Percentiles rank a stretch among this genome's conserved stretches.
These are phyloP conservation scores for Phyllotreta striolata DNA, from an alignment of 2,888 invertebrate species.

Conservation along the genomic window DNA sequence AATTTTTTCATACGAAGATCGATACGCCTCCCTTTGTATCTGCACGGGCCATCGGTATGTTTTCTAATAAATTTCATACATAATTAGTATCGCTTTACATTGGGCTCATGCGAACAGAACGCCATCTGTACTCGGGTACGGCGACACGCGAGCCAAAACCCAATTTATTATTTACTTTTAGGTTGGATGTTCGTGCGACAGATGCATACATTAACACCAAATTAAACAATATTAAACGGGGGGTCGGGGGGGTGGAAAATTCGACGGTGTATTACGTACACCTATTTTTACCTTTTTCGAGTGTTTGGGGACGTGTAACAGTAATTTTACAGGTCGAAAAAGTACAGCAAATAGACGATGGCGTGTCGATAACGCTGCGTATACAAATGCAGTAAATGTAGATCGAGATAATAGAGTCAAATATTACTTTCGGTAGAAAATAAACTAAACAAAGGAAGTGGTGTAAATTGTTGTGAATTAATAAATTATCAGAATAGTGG, in stretches of 20 bases:
- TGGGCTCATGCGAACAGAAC: conserved; percentile 46
- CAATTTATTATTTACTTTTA: conserved; percentile 51
- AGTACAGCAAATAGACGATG: no score
- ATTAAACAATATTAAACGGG: conserved; percentile 53
- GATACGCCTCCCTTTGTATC: conserved; percentile 28
- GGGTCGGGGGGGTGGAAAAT: conserved; percentile 37
- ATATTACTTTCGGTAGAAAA: no score
- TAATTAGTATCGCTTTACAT: conserved; percentile 56
- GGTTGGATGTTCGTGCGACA: conserved; percentile 51
- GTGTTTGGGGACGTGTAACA: no score
- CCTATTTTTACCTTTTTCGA: no score
- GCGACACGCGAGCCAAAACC: conserved; percentile 46
- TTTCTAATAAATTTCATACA: conserved; percentile 51
- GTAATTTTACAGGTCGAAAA: no score
- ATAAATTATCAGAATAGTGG: no score
- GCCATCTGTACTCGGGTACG: conserved; percentile 48
- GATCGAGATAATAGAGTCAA: no score
- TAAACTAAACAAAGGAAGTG: no score
- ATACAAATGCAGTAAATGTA: no score
- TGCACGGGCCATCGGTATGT: conserved; percentile 41
- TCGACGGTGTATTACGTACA: conserved; percentile 8
- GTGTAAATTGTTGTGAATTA: no score
- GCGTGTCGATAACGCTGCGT: no score
- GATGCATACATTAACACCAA: conserved; percentile 58
- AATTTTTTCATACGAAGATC: conserved; percentile 33